Evolutionary conservation across 2,888 invertebrate genomes (phyloP).

Genomic region (Eledone cirrhosa): DNA sequence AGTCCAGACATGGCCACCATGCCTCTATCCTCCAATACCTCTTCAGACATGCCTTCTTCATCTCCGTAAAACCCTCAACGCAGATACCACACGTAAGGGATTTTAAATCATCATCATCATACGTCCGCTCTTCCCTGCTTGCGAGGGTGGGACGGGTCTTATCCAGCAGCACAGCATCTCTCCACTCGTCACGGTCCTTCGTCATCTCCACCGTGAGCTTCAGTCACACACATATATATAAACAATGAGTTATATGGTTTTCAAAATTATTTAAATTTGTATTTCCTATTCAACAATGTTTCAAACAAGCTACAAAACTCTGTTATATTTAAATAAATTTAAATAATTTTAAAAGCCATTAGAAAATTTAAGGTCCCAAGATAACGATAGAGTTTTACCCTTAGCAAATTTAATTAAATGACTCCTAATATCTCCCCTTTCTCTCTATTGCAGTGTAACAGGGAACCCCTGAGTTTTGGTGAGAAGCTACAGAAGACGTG

Average conservation of each 20-base stretch:
- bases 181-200: too few relatives aligned
- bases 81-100: constrained; percentile 45
- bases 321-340: neutral
- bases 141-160: too few relatives aligned
- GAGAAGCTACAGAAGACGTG: neutral
- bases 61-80: constrained; percentile 33
- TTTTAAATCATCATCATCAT: too few relatives aligned
- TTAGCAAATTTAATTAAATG: too few relatives aligned
- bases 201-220: too few relatives aligned
- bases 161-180: too few relatives aligned
- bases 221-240: too few relatives aligned
- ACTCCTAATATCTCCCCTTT: neutral
- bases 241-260: too few relatives aligned
- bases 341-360: neutral
- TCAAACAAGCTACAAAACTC: neutral
- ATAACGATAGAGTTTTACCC: too few relatives aligned
- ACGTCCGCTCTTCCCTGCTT: too few relatives aligned
- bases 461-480: neutral
- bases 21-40: constrained; percentile 46
- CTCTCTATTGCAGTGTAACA: constrained; percentile 31
- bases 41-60: constrained; percentile 46
- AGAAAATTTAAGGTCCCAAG: too few relatives aligned
- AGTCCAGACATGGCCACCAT: constrained; percentile 36
- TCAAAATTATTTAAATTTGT: too few relatives aligned
- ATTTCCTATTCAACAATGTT: neutral